Percentiles rank a stretch among this genome's conserved stretches.
Evolutionary conservation across 2,797 vertebrate genomes (phyloP).

Genomic region (Macroramphosus scolopax): DNA sequence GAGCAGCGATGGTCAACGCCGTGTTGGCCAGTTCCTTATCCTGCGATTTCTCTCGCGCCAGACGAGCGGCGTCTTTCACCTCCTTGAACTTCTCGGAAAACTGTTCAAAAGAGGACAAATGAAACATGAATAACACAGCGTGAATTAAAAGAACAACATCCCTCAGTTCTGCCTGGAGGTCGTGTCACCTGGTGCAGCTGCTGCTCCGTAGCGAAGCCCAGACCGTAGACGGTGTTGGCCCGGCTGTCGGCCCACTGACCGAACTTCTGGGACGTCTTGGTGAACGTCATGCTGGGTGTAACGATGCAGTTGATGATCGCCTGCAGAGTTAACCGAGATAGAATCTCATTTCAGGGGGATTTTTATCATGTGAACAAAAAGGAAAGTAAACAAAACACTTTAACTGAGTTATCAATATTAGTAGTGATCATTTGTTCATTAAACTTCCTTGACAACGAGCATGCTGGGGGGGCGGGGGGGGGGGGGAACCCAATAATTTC

Average conservation of each 20-base stretch:
- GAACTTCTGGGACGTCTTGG: conserved; percentile 97
- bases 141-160: too few species aligned
- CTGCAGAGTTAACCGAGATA: conserved; percentile 61
- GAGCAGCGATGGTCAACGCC: conserved; percentile 85
- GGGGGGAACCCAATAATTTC: too few species aligned
- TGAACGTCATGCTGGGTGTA: conserved; percentile 97
- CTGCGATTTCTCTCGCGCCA: conserved; percentile 92
- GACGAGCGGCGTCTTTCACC: conserved; percentile 89
- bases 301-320: conserved; percentile 97
- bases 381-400: too few species aligned
- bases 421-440: too few species aligned
- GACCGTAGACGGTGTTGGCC: conserved; percentile 93
- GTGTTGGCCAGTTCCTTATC: conserved; percentile 93
- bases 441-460: too few species aligned
- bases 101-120: conserved; percentile 65
- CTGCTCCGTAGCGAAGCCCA: conserved; percentile 96
- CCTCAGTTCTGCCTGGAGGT: too few species aligned
- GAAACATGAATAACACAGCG: conserved; percentile 11
- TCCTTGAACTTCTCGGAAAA: conserved; percentile 97
- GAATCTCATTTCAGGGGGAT: too few species aligned
- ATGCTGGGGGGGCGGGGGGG: too few species aligned
- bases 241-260: conserved; percentile 97
- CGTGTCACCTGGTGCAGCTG: conserved; percentile 91
- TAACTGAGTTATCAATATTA: too few species aligned
- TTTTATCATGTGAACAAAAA: too few species aligned